A percentile compares a stretch with the other conserved stretches of the same genome.
phyloP scores from a whole-genome alignment of 2,113 vertebrate genomes.

The Cryptoleucopteryx plumbea region DNA sequence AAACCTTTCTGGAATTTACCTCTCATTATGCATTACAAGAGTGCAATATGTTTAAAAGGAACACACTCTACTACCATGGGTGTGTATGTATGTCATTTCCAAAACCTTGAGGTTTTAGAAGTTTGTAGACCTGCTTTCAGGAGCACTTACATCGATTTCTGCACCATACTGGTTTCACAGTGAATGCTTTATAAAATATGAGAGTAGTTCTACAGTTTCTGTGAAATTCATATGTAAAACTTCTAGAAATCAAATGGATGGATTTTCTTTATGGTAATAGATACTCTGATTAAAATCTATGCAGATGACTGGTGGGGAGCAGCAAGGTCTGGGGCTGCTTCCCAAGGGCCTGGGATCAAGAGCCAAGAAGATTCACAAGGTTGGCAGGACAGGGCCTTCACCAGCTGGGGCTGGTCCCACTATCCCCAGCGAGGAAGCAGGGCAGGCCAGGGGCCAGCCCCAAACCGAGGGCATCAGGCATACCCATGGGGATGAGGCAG shows the following conservation, averaged over 20 bases:
- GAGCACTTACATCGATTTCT: background rate
- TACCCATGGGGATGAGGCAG: background rate
- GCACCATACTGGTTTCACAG: background rate
- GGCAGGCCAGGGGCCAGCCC: background rate
- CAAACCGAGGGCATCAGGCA: background rate
- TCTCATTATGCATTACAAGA: background rate
- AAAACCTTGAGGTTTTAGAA: background rate
- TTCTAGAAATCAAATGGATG: background rate
- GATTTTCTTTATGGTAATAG: background rate
- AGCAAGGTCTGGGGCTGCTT: background rate
- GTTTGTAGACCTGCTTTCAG: background rate
- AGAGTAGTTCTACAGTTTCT: background rate
- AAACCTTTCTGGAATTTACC: background rate
- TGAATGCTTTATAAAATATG: background rate
- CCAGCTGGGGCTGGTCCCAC: background rate
- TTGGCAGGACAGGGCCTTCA: background rate
- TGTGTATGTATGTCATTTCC: background rate
- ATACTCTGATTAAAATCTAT: background rate
- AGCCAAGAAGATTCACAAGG: background rate
- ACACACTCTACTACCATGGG: background rate
- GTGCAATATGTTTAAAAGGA: background rate
- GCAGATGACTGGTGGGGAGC: fast-evolving
- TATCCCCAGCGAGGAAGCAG: background rate
- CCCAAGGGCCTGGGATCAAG: background rate
- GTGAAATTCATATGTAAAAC: background rate